Evolutionary conservation across 2,113 vertebrate species (phyloP).

Genomic region (Bos taurus): DNA sequence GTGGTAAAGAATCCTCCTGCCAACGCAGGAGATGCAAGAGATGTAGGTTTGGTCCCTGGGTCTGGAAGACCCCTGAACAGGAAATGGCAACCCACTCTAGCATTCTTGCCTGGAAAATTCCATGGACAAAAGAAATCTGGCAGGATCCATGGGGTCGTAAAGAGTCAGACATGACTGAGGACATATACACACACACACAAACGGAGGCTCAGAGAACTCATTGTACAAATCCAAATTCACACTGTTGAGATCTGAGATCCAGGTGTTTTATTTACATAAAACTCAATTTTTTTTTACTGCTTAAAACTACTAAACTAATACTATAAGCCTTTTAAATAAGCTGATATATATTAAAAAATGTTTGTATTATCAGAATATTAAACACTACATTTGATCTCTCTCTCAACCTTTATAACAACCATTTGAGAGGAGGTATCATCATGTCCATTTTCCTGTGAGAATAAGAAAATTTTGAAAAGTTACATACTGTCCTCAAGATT

Average conservation of each 20-base stretch:
- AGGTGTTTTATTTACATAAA: not conserved
- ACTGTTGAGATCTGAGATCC: not conserved
- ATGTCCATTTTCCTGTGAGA: not conserved
- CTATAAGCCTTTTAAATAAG: not conserved
- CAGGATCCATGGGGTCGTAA: not conserved
- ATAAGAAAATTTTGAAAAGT: not conserved
- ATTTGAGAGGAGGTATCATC: not conserved
- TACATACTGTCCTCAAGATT: not conserved
- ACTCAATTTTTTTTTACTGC: not conserved
- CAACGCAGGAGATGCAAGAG: not conserved
- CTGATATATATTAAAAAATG: not conserved
- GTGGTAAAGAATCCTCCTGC: not conserved
- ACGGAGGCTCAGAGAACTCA: not conserved
- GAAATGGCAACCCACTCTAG: not conserved
- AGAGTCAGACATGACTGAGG: not conserved
- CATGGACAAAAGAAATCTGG: not conserved
- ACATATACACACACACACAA: not conserved
- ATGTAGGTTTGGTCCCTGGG: not conserved
- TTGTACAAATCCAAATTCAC: not conserved
- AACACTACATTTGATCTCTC: not conserved
- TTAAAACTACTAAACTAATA: not conserved
- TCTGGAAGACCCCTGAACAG: not conserved
- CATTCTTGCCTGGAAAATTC: not conserved
- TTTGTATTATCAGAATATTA: not conserved
- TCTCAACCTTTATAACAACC: not conserved